Conservation (phyloP, 2,797 vertebrate genomes). For the Cyprinella venusta region DNA sequence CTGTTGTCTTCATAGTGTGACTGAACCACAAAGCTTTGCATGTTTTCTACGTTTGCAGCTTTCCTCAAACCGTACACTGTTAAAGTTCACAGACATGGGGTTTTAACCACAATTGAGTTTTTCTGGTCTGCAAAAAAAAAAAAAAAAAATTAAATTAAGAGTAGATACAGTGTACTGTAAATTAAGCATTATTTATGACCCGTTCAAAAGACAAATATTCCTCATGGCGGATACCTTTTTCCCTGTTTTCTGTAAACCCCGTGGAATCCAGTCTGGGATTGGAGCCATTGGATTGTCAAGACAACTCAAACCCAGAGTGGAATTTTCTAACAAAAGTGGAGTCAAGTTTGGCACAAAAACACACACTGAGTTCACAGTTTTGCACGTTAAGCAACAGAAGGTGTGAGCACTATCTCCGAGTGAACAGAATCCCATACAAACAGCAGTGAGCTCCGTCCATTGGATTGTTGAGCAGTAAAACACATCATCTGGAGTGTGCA, state of each 20-base stretch:
- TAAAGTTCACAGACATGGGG: conserved; percentile 43
- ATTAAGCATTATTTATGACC: conserved; percentile 61
- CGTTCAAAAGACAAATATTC: conserved; percentile 60
- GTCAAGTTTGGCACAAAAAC: conserved; percentile 66
- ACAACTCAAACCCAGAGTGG: conserved; percentile 76
- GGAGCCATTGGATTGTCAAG: conserved; percentile 73
- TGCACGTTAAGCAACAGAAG: conserved; percentile 57
- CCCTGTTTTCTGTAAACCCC: conserved; percentile 63
- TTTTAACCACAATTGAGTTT: conserved; percentile 44
- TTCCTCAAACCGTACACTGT: conserved; percentile 16
- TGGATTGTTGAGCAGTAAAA: conserved; percentile 75
- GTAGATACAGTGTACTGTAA: conserved; percentile 3
- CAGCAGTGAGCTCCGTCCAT: conserved; percentile 70
- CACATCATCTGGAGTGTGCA: conserved; percentile 73
- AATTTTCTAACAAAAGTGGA: conserved; percentile 76
- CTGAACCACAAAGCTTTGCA: conserved; percentile 45
- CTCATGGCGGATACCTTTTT: conserved; percentile 70
- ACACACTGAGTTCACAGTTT: conserved; percentile 52
- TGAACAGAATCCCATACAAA: conserved; percentile 47
- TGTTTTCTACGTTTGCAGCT: conserved; percentile 31
- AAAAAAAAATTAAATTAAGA: conserved; percentile 18
- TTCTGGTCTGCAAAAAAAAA: conserved; percentile 29
- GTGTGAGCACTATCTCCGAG: conserved; percentile 54
- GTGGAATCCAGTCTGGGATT: conserved; percentile 74
- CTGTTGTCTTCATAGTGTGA: conserved; percentile 21